Base-by-base conservation (phyloP, 2,888 invertebrate species). In the Temnothorax rugatulus region DNA sequence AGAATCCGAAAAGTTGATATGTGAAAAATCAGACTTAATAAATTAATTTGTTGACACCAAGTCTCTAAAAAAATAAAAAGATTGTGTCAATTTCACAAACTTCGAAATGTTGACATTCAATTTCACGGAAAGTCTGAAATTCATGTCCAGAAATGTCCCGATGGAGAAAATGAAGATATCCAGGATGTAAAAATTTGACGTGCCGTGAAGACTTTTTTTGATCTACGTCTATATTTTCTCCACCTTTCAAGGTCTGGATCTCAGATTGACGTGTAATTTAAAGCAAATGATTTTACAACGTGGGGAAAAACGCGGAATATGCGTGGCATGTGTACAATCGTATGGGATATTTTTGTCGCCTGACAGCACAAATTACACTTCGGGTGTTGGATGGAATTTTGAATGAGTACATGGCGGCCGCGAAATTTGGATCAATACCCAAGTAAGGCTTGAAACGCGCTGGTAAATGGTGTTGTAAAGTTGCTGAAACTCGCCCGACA, bases 401-500 rank as follows among this genome's bases (percentile, higher is more conserved):
- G 79, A 81, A 81, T 81, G 79, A 81, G 59, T 44, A 52, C 11
- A 59, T 57, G 47, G 29, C 41, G 47, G 47, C 59, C 73, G 79
- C 38, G 59, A 81, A 73, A 81, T 73, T 81, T 69, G 59, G 79
- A 81, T 81, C 79, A 61, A 81, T 81, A 81, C 50, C 38, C 59
- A 59, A 77, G 73, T 54, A 81, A 81, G 79, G 73, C 59, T 41
- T 47, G 66, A 68, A 81, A 81, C 59, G 59, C 47, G 73, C 59
- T 61, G 73, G 79, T 73, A 79, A 79, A 73, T 73, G 73, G 73
- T 54, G 79, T 59, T 73, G 73, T 57, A 47, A 81, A 81, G 66
- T 81, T 73, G 79, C 59, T 47, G 79, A 73, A 81, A 81, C 79
- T 81, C 47, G 73, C n/a, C 47, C 79, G 73, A 79, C 73, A 73